These are phyloP conservation scores for Naja naja DNA, from an alignment of 2,113 vertebrate genomes.

Conservation along the genomic window DNA sequence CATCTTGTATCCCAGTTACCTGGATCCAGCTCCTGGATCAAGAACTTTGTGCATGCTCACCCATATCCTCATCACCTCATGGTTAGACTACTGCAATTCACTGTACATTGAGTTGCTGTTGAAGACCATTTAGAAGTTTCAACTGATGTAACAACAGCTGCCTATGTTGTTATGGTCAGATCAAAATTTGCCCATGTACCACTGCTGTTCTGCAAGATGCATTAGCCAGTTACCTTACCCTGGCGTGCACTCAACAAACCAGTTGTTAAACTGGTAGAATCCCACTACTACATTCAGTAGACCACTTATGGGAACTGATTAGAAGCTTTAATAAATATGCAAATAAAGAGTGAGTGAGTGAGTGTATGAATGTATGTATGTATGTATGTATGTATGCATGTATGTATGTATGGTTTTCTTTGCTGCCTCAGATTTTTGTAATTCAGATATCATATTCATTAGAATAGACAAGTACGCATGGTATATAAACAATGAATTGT, in stretches of 20 bases:
- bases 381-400: neutral
- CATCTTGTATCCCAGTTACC: neutral
- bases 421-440: neutral
- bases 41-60: neutral
- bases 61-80: neutral
- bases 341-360: neutral
- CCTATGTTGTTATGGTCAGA: neutral
- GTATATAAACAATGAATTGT: neutral
- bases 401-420: neutral
- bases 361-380: neutral
- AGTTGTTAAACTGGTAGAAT: no score
- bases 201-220: neutral
- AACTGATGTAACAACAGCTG: neutral
- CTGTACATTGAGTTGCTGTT: neutral
- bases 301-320: neutral
- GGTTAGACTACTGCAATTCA: neutral
- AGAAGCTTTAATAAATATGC: neutral
- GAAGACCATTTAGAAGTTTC: neutral
- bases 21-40: neutral
- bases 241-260: no score
- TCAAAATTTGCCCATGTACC: neutral
- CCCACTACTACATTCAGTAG: neutral
- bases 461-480: neutral
- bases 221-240: neutral
- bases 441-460: neutral